Evolutionary conservation across 2,888 invertebrate genomes (phyloP), one percentile per base, ranked within the genome.

Genomic region (Phengaris arion): DNA sequence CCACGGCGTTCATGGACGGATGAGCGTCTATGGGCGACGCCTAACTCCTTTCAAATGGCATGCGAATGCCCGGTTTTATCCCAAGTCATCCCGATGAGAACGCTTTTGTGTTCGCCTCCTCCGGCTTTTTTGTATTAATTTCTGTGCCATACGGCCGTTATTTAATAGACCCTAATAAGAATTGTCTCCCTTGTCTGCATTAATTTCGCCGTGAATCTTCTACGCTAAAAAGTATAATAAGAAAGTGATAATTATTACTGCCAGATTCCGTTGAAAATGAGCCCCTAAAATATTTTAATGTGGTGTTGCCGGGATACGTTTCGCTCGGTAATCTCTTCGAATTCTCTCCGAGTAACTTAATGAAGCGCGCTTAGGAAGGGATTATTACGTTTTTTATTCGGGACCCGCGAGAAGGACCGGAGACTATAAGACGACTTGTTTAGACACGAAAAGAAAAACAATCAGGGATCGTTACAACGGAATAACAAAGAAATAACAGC

Each of bases 291-390:
- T 85, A 84, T 85, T 83, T 86, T 88, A 88, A 88, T 88, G 87
- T 87, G 86, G 85, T 87, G 88, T 87, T 87, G 85, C 86, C 84
- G 76, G 78, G 81, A 80, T 86, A 89, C 87, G 88, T 90, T 90
- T 91, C 89, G 83, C 83, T 84, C 85, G 88, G 88, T 92, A 91
- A 92, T 91, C 89, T 86, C 87, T 82, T 83, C 81, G 84, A 83
- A 88, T 89, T 88, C 88, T 85, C 88, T 86, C 85, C 85, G 87
- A 88, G 87, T 82, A 83, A 86, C 87, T 87, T 91, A 91, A 92
- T 90, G 89, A 91, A 91, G 89, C 89, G 87, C 86, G 84, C 85
- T 82, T 83, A 80, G 82, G 81, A 85, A 85, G 85, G 85, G 87
- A 88, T 91, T 88, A 88, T 89, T 85, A 83, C 81, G 83, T 86